Conservation (phyloP, 2,888 invertebrate genomes). For the Parnassius smintheus region DNA sequence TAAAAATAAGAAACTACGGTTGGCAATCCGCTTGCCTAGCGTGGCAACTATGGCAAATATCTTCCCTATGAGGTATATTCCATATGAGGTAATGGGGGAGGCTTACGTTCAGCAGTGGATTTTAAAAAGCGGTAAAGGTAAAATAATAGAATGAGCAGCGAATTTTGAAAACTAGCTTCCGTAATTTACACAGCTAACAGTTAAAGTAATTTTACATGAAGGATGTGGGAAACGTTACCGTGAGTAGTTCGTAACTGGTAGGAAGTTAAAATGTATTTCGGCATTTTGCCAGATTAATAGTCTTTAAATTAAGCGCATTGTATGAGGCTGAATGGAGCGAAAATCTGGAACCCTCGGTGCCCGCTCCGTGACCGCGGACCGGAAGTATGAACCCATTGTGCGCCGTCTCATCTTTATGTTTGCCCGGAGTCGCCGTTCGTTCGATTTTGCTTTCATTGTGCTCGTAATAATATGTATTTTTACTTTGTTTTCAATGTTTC, state of each 20-base stretch:
- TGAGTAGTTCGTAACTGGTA: slow-evolving; percentile 3
- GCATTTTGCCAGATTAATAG: slow-evolving; percentile 31
- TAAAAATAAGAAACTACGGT: too few species aligned
- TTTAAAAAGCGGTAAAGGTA: too few species aligned
- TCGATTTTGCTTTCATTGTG: slow-evolving; percentile 39
- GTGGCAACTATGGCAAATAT: too few species aligned
- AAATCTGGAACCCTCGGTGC: slow-evolving; percentile 39
- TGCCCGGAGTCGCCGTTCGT: slow-evolving; percentile 40
- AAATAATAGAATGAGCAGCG: too few species aligned
- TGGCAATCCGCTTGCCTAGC: too few species aligned
- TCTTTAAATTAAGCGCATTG: slow-evolving; percentile 37
- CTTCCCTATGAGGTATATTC: too few species aligned
- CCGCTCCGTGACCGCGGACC: slow-evolving; percentile 42
- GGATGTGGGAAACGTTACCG: too few species aligned
- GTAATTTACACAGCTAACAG: too few species aligned
- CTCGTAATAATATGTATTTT: slow-evolving; percentile 30
- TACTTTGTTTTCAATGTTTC: slow-evolving; percentile 20
- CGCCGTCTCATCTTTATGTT: slow-evolving; percentile 55
- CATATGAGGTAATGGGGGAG: too few species aligned
- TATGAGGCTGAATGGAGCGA: slow-evolving; percentile 44
- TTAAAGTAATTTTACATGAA: too few species aligned
- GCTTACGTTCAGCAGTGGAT: too few species aligned
- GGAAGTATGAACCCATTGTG: slow-evolving; percentile 71
- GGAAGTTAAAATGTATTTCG: slow-evolving; percentile 18
- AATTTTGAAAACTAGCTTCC: too few species aligned